Conservation (phyloP, 2,888 invertebrate genomes). For the Cryptophagus acutangulus region DNA sequence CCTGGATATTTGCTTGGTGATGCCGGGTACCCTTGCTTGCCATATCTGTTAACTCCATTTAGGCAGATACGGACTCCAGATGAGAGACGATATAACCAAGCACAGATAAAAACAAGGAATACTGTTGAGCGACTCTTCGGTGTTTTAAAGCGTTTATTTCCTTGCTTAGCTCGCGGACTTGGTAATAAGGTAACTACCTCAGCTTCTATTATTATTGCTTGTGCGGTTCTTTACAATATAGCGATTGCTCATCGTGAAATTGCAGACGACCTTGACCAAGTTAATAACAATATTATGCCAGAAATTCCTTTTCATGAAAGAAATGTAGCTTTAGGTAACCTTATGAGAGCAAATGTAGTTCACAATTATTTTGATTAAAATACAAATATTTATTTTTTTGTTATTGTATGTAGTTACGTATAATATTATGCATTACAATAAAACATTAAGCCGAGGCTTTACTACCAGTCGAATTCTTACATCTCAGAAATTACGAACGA, state of each 20-base stretch:
- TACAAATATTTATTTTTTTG: conserved; percentile 1
- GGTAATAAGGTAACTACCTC: conserved; percentile 3
- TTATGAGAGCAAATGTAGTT: conserved; percentile 7
- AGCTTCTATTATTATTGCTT: background rate
- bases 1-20: too few relatives aligned
- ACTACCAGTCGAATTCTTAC: too few relatives aligned
- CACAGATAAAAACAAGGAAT: conserved; percentile 2
- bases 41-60: background rate
- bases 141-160: conserved; percentile 1
- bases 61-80: background rate
- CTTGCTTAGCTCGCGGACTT: background rate
- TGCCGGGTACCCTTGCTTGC: conserved; percentile 2
- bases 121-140: conserved; percentile 4
- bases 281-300: background rate
- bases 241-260: conserved; percentile 3
- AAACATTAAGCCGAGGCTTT: too few relatives aligned
- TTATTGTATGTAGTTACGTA: too few relatives aligned
- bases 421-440: too few relatives aligned
- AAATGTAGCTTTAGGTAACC: conserved; percentile 2
- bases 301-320: background rate
- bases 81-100: background rate
- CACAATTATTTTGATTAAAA: conserved; percentile 1
- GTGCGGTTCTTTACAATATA: background rate
- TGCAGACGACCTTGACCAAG: background rate
- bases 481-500: too few relatives aligned